Base-by-base conservation (phyloP, 2,797 vertebrate species). In the Lagorchestes hirsutus region DNA sequence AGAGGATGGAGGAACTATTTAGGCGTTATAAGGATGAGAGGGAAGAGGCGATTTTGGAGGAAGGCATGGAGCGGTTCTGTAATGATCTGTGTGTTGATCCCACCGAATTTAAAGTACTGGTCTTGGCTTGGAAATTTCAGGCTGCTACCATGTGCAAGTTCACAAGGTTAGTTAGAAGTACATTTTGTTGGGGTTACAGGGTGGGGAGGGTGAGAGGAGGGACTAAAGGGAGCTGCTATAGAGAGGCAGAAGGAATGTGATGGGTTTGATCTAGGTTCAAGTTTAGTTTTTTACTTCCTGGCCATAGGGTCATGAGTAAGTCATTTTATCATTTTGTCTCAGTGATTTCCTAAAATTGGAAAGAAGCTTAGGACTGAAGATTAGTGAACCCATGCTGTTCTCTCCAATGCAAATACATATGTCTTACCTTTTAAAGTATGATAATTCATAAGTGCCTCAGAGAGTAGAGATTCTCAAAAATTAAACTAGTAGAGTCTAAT, bases 81-180 rank as follows among this genome's bases (percentile, higher is more conserved):
- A 99, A 99, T 59, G 99, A 99, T 98, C 99, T 99, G 67, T 99
- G 99, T 97, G 99, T 99, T 93, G 99, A 99, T 98, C 99, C 99
- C 31, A 99, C 99, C 1, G 99, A 99, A 98, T 99, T 99, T 98
- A 99, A 99, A 96, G 99, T 99, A 97, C 99, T 99, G 95, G 99
- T 99, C 98, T 99, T 99, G 96, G 99, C 99, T 96, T 99, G 99
- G 99, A 99, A 99, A 99, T 99, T 99, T 98, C 99, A 99, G 99
- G 99, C 99, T 94, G 99, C 99, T 97, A 99, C 99, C 96, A 99
- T 99, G 99, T 99, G 99, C 99, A 99, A 99, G 99, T 99, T 99
- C 99, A 99, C 99, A 98, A 99, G 99, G 99, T 99, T 98, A 98
- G 99, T 98, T 97, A 59, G 82, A 93, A n/a, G 28, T 54, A 82